Evolutionary conservation across 2,888 invertebrate genomes (phyloP), one percentile per base, ranked within the genome.

Genomic region (Trichogramma evanescens): DNA sequence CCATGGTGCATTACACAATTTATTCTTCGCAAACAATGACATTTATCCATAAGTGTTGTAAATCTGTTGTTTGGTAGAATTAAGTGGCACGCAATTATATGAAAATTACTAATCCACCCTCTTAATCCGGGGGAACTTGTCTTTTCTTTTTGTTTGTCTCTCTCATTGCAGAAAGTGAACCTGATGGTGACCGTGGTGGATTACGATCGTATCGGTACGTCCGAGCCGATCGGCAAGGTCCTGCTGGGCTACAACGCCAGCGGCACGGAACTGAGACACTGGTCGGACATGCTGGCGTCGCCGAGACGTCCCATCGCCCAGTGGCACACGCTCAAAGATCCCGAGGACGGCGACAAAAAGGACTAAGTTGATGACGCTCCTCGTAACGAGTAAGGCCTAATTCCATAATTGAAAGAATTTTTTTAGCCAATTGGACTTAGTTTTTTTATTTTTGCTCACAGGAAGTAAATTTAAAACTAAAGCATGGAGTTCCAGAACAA

Each of bases 261-360:
- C 66, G 99, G 99, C 68, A 97, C 98, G 44, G 99, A 99, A 81
- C 83, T 99, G 67, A 91, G 98, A 72, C 99, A 99, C 82, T 99
- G 99, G 99, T 97, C 97, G 67, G 99, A 99, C 81, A 99, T 99
- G 99, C 82, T 99, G 81, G 98, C 99, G 72, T 96, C 96, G 71
- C 99, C 99, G 50, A 87, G 99, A 74, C 89, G 99, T 79, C 99
- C 99, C 64, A 99, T 99, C 74, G 98, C 98, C 72, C 98, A 99
- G 80, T 99, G 99, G 99, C 99, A 99, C 80, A 97, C 98, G 68
- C 89, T 99, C 69, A 96, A 96, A 81, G 97, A 97, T 81, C 91
- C 97, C 71, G 93, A 98, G 79, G 95, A 98, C 79, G 89, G 88
- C 76, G 91, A 91, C 79, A 91, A 91, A 83, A 88, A 88, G 79